These are phyloP conservation scores for Athalia rosae DNA, from an alignment of 2,888 invertebrate species.

Conservation along the genomic window DNA sequence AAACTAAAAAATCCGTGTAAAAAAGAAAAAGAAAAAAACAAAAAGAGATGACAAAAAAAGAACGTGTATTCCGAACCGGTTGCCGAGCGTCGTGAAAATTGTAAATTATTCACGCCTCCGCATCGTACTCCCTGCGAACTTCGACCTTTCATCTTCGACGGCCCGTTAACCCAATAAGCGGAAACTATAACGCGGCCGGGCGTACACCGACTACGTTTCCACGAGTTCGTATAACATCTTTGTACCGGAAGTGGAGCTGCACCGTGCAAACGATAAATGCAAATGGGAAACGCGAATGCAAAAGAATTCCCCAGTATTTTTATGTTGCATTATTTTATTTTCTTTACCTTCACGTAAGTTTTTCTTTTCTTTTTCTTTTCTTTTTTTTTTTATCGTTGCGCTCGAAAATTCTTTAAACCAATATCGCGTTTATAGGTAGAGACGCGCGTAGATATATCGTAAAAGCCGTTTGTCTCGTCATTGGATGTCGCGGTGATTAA, in stretches of 20 bases:
- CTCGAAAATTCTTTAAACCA: too few species aligned
- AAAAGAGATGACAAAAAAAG: neutral
- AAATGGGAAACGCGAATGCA: too few species aligned
- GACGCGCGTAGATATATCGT: too few species aligned
- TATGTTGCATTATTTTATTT: too few species aligned
- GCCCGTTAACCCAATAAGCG: constrained; percentile 20
- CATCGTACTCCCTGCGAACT: neutral
- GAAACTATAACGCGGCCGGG: neutral
- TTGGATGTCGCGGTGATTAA: neutral
- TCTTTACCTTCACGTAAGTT: too few species aligned
- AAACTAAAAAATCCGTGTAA: neutral
- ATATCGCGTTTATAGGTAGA: too few species aligned
- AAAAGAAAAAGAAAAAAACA: neutral
- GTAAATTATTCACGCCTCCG: constrained; percentile 20
- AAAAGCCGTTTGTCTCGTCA: too few species aligned
- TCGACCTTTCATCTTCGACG: constrained; percentile 13
- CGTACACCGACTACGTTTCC: constrained; percentile 15
- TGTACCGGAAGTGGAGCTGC: neutral
- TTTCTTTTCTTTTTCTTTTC: too few species aligned
- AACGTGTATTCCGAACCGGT: too few species aligned
- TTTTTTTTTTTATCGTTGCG: too few species aligned
- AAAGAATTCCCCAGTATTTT: too few species aligned
- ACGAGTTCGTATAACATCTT: neutral
- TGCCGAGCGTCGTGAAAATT: neutral
- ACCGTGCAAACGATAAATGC: too few species aligned